Percentiles rank a stretch among this genome's conserved stretches.
These are phyloP conservation scores for Leptopilina syphax DNA, from an alignment of 2,888 invertebrate species.

Conservation along the genomic window DNA sequence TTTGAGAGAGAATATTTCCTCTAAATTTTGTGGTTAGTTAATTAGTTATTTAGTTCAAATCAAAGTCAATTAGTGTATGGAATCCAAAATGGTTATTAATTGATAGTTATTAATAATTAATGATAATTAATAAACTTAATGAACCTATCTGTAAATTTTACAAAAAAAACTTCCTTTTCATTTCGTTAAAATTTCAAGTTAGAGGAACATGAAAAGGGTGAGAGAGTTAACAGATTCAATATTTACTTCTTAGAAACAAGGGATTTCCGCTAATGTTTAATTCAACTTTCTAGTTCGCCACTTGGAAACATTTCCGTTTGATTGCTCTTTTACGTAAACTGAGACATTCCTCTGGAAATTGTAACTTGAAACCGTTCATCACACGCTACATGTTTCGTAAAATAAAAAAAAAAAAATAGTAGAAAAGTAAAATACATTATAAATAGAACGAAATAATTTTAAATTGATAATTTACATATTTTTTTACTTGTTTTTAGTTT, in stretches of 20 bases:
- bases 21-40: not conserved
- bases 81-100: no score
- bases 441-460: no score
- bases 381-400: not conserved
- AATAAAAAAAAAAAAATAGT: no score
- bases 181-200: not conserved
- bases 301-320: conserved; percentile 17
- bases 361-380: not conserved
- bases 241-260: conserved; percentile 19
- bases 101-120: no score
- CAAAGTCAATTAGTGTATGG: no score
- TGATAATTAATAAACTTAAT: no score
- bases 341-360: not conserved
- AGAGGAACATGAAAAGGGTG: not conserved
- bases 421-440: no score
- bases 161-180: not conserved
- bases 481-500: no score
- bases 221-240: conserved; percentile 8
- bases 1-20: no score
- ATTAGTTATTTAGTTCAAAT: not conserved
- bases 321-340: not conserved
- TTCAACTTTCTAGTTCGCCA: conserved; percentile 12
- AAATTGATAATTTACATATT: no score
- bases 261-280: conserved; percentile 24
- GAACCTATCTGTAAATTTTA: no score